A percentile compares a stretch with the other conserved stretches of the same genome.
These are phyloP conservation scores for Aricia agestis DNA, from an alignment of 1,140 invertebrate genomes.

Conservation along the genomic window DNA sequence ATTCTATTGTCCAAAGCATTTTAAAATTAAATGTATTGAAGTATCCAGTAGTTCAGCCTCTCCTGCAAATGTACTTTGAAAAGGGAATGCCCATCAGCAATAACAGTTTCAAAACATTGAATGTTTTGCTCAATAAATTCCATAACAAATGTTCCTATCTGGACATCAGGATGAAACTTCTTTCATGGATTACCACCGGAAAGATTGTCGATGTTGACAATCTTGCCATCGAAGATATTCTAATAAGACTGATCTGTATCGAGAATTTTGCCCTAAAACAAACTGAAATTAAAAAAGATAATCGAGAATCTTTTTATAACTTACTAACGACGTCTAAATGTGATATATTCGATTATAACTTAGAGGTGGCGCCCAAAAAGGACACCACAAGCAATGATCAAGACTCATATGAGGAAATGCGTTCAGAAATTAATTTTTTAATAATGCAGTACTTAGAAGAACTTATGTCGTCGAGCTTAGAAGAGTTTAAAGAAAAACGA, in stretches of 20 bases:
- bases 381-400: slow-evolving; percentile 15
- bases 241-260: slow-evolving; percentile 46
- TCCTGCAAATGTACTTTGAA: slow-evolving; percentile 53
- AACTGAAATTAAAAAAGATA: slow-evolving; percentile 4
- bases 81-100: slow-evolving; percentile 56
- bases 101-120: slow-evolving; percentile 46
- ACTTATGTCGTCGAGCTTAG: slow-evolving; percentile 27
- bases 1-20: slow-evolving; percentile 46
- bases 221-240: slow-evolving; percentile 32
- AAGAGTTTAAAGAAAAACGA: slow-evolving; percentile 31
- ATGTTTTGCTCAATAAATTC: slow-evolving; percentile 43
- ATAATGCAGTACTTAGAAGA: slow-evolving; percentile 37
- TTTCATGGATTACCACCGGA: slow-evolving; percentile 47
- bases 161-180: slow-evolving; percentile 41
- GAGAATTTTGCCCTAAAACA: slow-evolving; percentile 38
- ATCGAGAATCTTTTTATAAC: slow-evolving; percentile 22
- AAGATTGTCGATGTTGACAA: slow-evolving; percentile 34
- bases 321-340: not conserved
- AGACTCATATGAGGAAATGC: slow-evolving; percentile 30
- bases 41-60: slow-evolving; percentile 43
- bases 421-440: slow-evolving; percentile 33
- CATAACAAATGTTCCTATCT: slow-evolving; percentile 46
- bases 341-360: slow-evolving; percentile 44
- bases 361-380: slow-evolving; percentile 19
- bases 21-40: slow-evolving; percentile 40